Conservation (phyloP, 2,888 invertebrate species). For the Ecdyonurus torrentis region DNA sequence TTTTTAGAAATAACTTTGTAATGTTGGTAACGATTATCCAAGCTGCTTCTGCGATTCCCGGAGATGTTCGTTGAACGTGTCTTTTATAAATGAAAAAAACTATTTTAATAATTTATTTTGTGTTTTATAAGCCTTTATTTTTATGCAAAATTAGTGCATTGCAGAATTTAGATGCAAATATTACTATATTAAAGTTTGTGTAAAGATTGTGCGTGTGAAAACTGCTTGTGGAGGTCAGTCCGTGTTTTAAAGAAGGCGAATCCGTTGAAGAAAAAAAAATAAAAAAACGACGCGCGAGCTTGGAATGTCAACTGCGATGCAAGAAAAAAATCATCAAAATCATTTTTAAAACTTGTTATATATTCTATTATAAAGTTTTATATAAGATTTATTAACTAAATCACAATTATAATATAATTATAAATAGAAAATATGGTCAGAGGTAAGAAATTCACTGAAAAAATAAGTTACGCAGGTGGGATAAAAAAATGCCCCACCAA, state of each 20-base stretch:
- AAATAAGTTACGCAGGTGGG: no score
- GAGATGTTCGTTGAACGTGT: neutral
- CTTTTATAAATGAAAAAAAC: neutral
- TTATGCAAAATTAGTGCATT: neutral
- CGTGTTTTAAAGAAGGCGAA: neutral
- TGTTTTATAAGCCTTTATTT: neutral
- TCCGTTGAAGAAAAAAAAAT: neutral
- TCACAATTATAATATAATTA: neutral
- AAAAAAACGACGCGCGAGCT: neutral
- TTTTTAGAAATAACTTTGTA: neutral
- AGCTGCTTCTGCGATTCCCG: neutral
- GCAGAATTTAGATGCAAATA: neutral
- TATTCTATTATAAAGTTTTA: neutral
- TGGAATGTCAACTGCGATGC: neutral
- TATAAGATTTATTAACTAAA: neutral
- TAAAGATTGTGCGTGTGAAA: neutral
- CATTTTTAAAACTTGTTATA: neutral
- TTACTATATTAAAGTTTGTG: neutral
- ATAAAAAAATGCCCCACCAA: no score
- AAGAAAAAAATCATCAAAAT: neutral
- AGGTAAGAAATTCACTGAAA: conserved; percentile 12
- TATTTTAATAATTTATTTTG: neutral
- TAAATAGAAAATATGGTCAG: conserved; percentile 6
- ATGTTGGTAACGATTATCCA: neutral
- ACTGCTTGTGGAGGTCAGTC: neutral